These are phyloP conservation scores for Chouioia cunea DNA, from an alignment of 2,888 invertebrate genomes.

Conservation along the genomic window DNA sequence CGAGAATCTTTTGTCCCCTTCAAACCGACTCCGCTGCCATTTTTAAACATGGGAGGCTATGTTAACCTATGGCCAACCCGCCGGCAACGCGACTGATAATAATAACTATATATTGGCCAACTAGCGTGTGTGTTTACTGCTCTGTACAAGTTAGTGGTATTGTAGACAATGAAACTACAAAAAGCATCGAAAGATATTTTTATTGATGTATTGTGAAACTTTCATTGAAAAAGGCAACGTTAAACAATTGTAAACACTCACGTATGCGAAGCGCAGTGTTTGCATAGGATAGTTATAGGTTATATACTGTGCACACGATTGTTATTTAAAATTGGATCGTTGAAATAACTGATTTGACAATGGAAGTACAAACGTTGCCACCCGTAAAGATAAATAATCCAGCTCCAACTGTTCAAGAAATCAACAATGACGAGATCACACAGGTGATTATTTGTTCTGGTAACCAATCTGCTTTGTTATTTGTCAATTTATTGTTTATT, in stretches of 20 bases:
- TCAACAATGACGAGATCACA: constrained; percentile 90
- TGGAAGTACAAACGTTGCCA: constrained; percentile 59
- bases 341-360: constrained; percentile 35
- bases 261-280: too few relatives aligned
- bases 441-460: constrained; percentile 72
- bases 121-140: constrained; percentile 4
- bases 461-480: not conserved
- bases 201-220: too few relatives aligned
- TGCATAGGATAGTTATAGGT: constrained; percentile 8
- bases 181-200: too few relatives aligned
- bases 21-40: constrained; percentile 44
- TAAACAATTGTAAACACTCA: too few relatives aligned
- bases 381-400: constrained; percentile 68
- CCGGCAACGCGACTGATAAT: too few relatives aligned
- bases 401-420: constrained; percentile 88
- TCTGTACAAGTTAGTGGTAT: too few relatives aligned
- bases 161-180: too few relatives aligned
- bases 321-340: constrained; percentile 5
- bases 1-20: constrained; percentile 33
- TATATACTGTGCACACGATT: constrained; percentile 9
- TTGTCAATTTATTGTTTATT: not conserved
- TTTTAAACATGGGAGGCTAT: constrained; percentile 40
- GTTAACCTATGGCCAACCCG: constrained; percentile 3
- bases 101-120: not conserved
- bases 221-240: too few relatives aligned